Conservation (phyloP, 2,113 vertebrate species). For the Peromyscus californicus region DNA sequence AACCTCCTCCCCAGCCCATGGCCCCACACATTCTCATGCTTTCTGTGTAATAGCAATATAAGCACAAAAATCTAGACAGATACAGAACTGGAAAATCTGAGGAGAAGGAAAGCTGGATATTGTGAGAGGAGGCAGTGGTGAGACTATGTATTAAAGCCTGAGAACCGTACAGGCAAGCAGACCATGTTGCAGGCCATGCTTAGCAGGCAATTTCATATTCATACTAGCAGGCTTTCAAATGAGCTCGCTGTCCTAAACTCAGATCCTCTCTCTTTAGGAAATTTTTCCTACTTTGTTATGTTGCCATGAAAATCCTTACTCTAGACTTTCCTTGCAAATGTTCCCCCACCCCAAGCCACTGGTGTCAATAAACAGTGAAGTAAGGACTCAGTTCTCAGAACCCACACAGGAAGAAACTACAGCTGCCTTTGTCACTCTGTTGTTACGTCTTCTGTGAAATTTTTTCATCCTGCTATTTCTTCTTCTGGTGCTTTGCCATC, state of each 20-base stretch:
- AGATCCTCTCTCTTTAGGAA: background rate
- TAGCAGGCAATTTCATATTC: background rate
- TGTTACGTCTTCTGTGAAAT: background rate
- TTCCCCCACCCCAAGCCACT: background rate
- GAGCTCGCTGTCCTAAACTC: background rate
- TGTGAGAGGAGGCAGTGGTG: rapidly evolving
- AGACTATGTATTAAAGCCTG: no score
- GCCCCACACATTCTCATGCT: background rate
- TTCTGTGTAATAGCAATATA: background rate
- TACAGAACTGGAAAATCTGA: background rate
- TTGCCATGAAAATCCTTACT: background rate
- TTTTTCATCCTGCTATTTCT: slow-evolving; percentile 32
- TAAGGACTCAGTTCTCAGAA: background rate
- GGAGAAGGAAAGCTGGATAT: background rate
- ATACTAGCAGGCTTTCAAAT: background rate
- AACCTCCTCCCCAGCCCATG: background rate
- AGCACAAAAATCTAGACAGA: background rate
- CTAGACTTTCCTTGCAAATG: background rate
- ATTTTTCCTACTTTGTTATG: background rate
- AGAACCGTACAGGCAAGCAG: no score
- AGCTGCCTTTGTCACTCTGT: slow-evolving; percentile 1
- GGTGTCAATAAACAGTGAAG: background rate
- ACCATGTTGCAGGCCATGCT: no score
- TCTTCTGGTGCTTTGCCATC: slow-evolving; percentile 14
- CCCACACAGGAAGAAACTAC: background rate